These are phyloP conservation scores for Baryphthengus martii DNA, from an alignment of 2,113 vertebrate genomes.

Conservation along the genomic window DNA sequence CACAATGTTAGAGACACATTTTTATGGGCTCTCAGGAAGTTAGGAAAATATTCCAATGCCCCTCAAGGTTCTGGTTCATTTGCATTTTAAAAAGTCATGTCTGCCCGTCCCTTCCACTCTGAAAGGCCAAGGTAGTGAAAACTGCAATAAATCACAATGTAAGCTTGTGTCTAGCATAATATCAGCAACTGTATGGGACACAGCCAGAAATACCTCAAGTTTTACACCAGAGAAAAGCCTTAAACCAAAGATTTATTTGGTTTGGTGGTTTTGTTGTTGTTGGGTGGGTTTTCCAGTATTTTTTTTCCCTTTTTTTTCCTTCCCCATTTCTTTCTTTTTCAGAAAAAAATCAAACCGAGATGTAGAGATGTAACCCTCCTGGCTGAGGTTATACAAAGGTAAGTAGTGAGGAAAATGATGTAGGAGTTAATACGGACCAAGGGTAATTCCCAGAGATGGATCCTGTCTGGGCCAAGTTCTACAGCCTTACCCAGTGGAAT, in stretches of 20 bases:
- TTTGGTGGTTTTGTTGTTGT: too few relatives aligned
- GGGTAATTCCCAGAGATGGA: background rate
- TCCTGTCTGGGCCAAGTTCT: background rate
- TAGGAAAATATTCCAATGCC: background rate
- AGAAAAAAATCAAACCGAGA: background rate
- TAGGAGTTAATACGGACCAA: background rate
- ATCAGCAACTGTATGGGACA: background rate
- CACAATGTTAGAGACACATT: background rate
- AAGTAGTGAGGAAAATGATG: background rate
- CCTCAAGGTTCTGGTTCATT: background rate
- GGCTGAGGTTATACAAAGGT: background rate
- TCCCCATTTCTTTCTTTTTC: background rate
- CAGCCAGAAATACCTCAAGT: background rate
- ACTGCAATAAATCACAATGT: constrained; percentile 1
- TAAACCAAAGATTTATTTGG: background rate
- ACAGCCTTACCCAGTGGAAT: background rate
- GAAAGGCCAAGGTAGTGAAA: constrained; percentile 22
- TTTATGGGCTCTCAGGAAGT: background rate
- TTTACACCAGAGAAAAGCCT: background rate
- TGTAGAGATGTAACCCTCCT: background rate
- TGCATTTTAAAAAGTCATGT: constrained; percentile 55
- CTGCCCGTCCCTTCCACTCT: background rate
- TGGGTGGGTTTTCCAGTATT: too few relatives aligned
- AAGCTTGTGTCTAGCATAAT: background rate
- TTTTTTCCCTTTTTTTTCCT: background rate